Base-by-base conservation (phyloP, 2,113 vertebrate genomes). In the Bubalus kerabau region DNA sequence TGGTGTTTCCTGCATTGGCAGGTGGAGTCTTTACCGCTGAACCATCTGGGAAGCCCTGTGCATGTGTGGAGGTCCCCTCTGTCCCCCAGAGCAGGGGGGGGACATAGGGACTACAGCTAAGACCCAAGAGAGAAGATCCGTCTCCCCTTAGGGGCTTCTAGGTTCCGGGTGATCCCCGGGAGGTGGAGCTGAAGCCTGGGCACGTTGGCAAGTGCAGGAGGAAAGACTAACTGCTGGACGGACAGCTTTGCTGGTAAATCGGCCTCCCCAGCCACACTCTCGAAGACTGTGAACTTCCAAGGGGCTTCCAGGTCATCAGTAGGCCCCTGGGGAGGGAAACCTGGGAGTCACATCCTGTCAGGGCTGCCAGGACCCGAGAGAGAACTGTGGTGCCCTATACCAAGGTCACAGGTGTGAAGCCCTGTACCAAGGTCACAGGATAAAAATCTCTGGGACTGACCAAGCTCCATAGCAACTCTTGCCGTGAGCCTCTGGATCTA, bases 91-190 rank as follows among this genome's bases (percentile, higher is more conserved):
- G n/a, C 19, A 14, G 43, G 8, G 60, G 15, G 62, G 86, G 23
- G 32, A 16, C 28, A 2, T 1, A 3, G 86, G 56, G 19, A 13
- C 48, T 32, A 4, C 52, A 54, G 36, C 23, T 15, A 84, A 92
- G 56, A 28, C 62, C 52, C 40, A 3, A 2, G 59, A 36, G 62
- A 56, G 24, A 8, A 83, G 76, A 32, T 36, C 50, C 1, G 10
- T 19, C 17, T 56, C 10, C 17, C 30, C 8, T 5, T 7, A 16
- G 40, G 32, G 10, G 40, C 9, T 43, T 43, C 26, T 0, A 54
- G 62, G 26, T 23, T 36, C n/a, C 0, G 3, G 40, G 32, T 36
- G 21, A 1, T 7, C 0, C 54, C 5, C 3, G 7, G 40, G 83
- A 14, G 7, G n/a, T 8, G 3, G 59, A 19, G 17, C 54, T 13